Evolutionary conservation across 2,888 invertebrate genomes (phyloP), one percentile per base, ranked within the genome.

Genomic region (Orgyia antiqua): DNA sequence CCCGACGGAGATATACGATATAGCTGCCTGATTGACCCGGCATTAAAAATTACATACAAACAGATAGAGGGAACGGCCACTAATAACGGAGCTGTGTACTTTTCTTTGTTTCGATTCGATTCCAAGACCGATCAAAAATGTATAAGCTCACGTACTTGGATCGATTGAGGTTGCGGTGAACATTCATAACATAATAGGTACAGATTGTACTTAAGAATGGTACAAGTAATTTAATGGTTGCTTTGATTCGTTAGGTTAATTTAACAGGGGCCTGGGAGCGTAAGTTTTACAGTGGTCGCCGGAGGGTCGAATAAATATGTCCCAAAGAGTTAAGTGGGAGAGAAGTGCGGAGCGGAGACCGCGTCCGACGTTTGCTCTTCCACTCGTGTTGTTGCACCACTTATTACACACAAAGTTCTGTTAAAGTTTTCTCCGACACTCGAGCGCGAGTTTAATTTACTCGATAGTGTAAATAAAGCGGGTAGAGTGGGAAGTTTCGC

Each of bases 391-490:
- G 86, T 86, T 87, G 84, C 86, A 84, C 86, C 84, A 87, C 87
- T 87, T 87, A 87, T 87, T 87, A 87, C 86, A 83, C 80, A 83
- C 83, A 79, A 87, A 86, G 84, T 86, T 86, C 83, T 68, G 80
- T 73, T 76, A 82, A 86, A 86, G 84, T 86, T 86, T 83, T 69
- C 78, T 74, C 80, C 76, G 69, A 74, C 83, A 77, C 83, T 83
- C 80, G 75, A 74, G 84, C 66, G 78, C 64, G 82, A 86, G 87
- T 86, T 87, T 87, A 87, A 87, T 87, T 87, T 87, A 87, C 82
- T 79, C 82, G 82, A 86, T 87, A 84, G 87, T 86, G 86, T 87
- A 87, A 87, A 87, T 87, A 87, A 87, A 86, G 80, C 82, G 76
- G 76, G 76, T 60, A 75, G 70, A 78, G 75, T 74, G 78, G 73